phyloP scores from a whole-genome alignment of 2,113 vertebrate genomes.

The Motacilla alba region DNA sequence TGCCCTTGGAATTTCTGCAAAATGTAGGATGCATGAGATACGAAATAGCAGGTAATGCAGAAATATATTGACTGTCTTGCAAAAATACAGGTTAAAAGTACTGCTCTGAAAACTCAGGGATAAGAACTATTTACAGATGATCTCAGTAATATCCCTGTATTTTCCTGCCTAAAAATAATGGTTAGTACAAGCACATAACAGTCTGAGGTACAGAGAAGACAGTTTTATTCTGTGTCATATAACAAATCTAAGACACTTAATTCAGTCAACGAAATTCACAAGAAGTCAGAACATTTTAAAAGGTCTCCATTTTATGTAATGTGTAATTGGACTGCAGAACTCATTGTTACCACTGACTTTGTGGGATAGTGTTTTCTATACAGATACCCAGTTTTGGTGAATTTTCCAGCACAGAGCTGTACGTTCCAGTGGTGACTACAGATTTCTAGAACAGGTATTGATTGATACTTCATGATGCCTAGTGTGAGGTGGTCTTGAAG shows the following conservation, averaged over 20 bases:
- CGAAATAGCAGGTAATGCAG: neutral
- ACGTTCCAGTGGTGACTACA: accelerated
- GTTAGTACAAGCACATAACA: neutral
- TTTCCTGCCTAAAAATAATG: neutral
- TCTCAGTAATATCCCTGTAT: neutral
- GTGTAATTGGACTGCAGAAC: neutral
- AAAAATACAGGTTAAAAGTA: neutral
- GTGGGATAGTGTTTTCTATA: neutral
- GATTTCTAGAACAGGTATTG: neutral
- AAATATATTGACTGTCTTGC: neutral
- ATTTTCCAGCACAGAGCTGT: neutral
- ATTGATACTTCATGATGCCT: neutral
- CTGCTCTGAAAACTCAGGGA: neutral
- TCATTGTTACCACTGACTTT: neutral
- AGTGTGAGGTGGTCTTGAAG: neutral
- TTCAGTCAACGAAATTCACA: neutral
- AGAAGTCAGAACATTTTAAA: neutral
- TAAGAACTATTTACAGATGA: neutral
- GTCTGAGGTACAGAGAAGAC: neutral
- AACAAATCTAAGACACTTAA: neutral
- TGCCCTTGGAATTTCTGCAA: neutral
- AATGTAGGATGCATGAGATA: neutral
- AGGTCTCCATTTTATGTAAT: neutral
- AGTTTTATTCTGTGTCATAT: neutral
- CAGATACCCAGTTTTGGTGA: neutral